Evolutionary conservation across 2,888 invertebrate species (phyloP), one percentile per base, ranked within the genome.

Genomic region (Papilio gigon): DNA sequence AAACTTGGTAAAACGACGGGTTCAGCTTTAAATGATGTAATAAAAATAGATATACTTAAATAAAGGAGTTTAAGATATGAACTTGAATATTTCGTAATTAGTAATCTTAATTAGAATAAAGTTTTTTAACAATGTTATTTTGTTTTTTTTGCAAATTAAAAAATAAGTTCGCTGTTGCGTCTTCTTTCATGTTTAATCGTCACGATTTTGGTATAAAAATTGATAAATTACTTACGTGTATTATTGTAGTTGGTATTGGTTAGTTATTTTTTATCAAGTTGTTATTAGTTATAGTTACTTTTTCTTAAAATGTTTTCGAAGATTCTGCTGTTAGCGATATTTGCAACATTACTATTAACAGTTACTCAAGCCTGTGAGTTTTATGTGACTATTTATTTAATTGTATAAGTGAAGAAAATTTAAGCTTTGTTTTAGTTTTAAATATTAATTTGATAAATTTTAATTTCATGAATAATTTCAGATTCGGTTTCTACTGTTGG

Each of bases 401-500:
- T 20, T 44, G 2, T 44, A 44, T 9, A 4, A 20, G 17, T 44
- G 20, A 9, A 44, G 44, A 20, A 44, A 20, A 20, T 44, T 20
- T 20, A 20, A 20, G 44, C 20, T 44, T 44, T 47, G 12, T 47
- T 47, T 11, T 35, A 44, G 4, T 47, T 47, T 47, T 47, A 22
- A 22, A 47, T 12, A 47, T 12, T 22, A 22, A 40, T 5, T 40
- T 17, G n/a, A n/a, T 40, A 1, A 44, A 20, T 20, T 44, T 20
- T 17, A 44, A 20, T 44, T 47, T 6, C 22, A 22, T 12, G 1
- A 22, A 11, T 20, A 12, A 22, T 47, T 47, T 4, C 22, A 47
- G 47, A 47, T 47, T 47, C 47, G 12, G 44, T 44, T 44, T 47
- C 47, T 47, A 22, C 20, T 22, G 47, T 47, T 2, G 47, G 47